These are phyloP conservation scores for Tiaroga cobitis DNA, from an alignment of 2,797 vertebrate species.

Conservation along the genomic window DNA sequence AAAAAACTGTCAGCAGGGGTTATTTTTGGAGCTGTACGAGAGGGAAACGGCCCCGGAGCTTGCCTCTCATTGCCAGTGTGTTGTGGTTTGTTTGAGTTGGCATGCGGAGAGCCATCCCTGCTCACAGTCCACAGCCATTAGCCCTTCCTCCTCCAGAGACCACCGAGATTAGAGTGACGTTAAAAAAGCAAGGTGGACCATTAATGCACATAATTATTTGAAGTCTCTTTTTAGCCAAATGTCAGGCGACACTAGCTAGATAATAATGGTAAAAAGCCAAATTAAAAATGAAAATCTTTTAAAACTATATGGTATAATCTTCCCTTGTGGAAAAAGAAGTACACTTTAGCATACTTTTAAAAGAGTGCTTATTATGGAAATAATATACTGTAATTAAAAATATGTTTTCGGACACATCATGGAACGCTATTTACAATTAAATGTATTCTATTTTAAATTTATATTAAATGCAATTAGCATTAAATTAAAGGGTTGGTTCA, in stretches of 20 bases:
- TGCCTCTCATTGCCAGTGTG: conserved; percentile 64
- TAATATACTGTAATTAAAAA: too few species aligned
- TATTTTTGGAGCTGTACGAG: conserved; percentile 74
- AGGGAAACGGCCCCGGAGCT: conserved; percentile 61
- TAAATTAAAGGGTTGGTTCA: too few species aligned
- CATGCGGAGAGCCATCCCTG: conserved; percentile 51
- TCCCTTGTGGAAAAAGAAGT: background rate
- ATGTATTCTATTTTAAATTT: too few species aligned
- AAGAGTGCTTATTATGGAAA: background rate
- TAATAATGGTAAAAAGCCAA: background rate
- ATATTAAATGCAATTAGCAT: background rate
- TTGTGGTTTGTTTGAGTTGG: conserved; percentile 80
- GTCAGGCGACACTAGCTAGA: background rate
- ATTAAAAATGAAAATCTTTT: background rate
- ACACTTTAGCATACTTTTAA: background rate
- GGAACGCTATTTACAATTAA: background rate
- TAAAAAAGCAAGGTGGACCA: background rate
- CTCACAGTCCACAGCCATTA: conserved; percentile 19
- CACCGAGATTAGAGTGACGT: background rate
- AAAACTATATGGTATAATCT: background rate
- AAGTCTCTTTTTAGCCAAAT: background rate
- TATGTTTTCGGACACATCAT: too few species aligned
- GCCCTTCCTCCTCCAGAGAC: conserved; percentile 18
- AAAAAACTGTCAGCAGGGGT: conserved; percentile 75
- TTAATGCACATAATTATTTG: background rate